These are phyloP conservation scores for Anabas testudineus DNA, from an alignment of 2,797 vertebrate genomes.

Conservation along the genomic window DNA sequence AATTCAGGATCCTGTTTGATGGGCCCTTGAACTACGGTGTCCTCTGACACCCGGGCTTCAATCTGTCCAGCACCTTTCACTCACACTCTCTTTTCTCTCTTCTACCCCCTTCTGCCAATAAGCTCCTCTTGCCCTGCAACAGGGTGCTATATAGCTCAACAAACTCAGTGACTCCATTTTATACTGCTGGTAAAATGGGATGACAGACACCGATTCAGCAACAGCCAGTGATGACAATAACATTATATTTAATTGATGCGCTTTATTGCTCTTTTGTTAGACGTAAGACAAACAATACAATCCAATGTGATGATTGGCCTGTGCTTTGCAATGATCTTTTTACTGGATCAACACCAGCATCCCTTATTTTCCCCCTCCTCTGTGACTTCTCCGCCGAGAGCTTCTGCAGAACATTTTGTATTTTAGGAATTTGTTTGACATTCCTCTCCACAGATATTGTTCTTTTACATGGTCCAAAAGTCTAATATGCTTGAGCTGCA, in stretches of 20 bases:
- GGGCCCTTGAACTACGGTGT: conserved; percentile 56
- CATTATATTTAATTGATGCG: conserved; percentile 38
- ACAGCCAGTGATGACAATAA: conserved; percentile 44
- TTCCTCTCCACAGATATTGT: background rate
- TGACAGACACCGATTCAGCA: conserved; percentile 43
- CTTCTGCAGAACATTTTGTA: background rate
- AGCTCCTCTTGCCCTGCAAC: conserved; percentile 54
- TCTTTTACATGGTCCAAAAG: background rate
- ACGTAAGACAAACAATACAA: conserved; percentile 31
- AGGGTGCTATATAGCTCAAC: conserved; percentile 31
- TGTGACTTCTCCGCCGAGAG: background rate
- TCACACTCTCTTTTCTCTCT: conserved; percentile 68
- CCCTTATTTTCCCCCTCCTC: conserved; percentile 24
- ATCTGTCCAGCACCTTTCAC: conserved; percentile 80
- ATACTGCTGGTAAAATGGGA: conserved; percentile 25
- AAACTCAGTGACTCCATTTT: conserved; percentile 44
- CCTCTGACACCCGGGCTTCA: conserved; percentile 71
- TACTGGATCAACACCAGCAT: conserved; percentile 19
- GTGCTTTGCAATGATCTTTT: conserved; percentile 9
- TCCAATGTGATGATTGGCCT: conserved; percentile 22
- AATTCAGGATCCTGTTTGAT: conserved; percentile 70
- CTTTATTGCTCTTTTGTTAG: conserved; percentile 42
- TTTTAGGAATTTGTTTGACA: conserved; percentile 6
- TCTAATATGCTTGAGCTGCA: background rate
- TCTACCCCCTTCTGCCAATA: conserved; percentile 56